Conservation (phyloP, 2,113 vertebrate species). For the Atrichornis clamosus region DNA sequence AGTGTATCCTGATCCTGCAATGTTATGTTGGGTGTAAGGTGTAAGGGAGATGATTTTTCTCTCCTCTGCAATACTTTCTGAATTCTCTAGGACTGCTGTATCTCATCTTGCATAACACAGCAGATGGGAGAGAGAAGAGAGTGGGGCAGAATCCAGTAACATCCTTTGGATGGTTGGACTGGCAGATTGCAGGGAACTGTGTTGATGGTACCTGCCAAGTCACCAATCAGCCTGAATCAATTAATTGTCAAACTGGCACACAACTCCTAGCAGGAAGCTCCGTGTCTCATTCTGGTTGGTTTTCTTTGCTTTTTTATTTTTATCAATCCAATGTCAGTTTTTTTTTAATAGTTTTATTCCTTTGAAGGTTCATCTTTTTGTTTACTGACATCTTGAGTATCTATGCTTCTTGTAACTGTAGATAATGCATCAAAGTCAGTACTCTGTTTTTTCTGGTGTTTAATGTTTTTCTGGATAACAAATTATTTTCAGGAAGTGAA, state of each 20-base stretch:
- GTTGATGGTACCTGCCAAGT: slow-evolving; percentile 67
- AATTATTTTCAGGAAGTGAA: slow-evolving; percentile 20
- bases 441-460: background rate
- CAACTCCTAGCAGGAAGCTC: slow-evolving; percentile 46
- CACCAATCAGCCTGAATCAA: slow-evolving; percentile 66
- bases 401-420: background rate
- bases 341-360: background rate
- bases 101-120: slow-evolving; percentile 62
- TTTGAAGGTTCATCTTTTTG: background rate
- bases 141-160: slow-evolving; percentile 54
- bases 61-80: background rate
- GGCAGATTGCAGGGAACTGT: slow-evolving; percentile 70
- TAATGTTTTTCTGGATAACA: slow-evolving; percentile 20
- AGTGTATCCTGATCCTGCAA: background rate
- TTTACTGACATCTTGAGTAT: slow-evolving; percentile 1
- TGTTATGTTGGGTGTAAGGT: background rate
- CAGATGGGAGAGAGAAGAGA: slow-evolving; percentile 69
- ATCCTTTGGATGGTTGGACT: slow-evolving; percentile 58
- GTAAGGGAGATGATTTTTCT: background rate
- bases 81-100: slow-evolving; percentile 44
- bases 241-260: slow-evolving; percentile 63
- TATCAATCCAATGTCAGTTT: background rate
- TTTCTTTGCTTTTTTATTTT: slow-evolving; percentile 43
- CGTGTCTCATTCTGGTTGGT: background rate
- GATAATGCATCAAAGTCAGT: slow-evolving; percentile 23